Evolutionary conservation across 1,140 invertebrate genomes (phyloP).

Genomic region (Medauroidea extradentata): DNA sequence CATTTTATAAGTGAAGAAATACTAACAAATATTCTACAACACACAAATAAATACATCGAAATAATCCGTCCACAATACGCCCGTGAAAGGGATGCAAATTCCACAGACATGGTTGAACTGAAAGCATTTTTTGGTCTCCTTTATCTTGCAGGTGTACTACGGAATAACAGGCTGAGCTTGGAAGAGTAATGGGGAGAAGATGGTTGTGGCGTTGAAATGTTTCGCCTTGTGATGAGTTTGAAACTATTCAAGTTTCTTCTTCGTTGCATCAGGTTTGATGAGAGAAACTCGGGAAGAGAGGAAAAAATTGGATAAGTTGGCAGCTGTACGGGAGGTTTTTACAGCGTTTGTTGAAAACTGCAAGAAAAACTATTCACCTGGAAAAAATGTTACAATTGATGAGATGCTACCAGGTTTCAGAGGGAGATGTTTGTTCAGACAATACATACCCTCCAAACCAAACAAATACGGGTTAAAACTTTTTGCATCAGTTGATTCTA

Average conservation of each 20-base stretch:
- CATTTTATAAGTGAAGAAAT: conserved; percentile 22
- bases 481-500: too few relatives aligned
- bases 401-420: too few relatives aligned
- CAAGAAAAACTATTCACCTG: conserved; percentile 26
- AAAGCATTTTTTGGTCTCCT: conserved; percentile 48
- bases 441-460: too few relatives aligned
- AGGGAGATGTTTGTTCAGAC: too few relatives aligned
- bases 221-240: conserved; percentile 43
- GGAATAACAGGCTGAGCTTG: conserved; percentile 43
- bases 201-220: conserved; percentile 41
- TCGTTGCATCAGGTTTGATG: conserved; percentile 46
- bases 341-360: conserved; percentile 48
- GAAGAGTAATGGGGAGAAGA: conserved; percentile 45
- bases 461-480: too few relatives aligned
- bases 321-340: conserved; percentile 46
- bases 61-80: background rate
- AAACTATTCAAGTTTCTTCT: conserved; percentile 47
- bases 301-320: conserved; percentile 44
- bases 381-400: too few relatives aligned
- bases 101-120: conserved; percentile 45
- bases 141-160: conserved; percentile 46
- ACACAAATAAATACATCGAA: conserved; percentile 26
- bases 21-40: conserved; percentile 19
- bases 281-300: conserved; percentile 34
- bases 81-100: conserved; percentile 25